Evolutionary conservation across 1,140 invertebrate species (phyloP), one percentile per base, ranked within the genome.

Genomic region (Drosophila tani): DNA sequence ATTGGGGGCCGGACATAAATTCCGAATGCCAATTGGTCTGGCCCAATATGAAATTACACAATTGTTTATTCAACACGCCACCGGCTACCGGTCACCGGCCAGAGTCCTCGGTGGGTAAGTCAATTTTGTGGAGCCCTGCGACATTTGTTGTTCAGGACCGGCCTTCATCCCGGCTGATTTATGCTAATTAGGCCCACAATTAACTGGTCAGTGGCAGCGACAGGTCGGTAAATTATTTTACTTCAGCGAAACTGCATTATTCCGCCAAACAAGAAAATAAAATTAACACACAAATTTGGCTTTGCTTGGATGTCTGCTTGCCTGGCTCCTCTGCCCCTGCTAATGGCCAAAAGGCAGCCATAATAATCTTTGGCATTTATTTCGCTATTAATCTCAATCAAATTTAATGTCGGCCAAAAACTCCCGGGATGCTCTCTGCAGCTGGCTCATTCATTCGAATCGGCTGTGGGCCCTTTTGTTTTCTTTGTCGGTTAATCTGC

Each of bases 301-400:
- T 55, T 50, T 19, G 32, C 27, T 29, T 64, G 49, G 51, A 65
- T 5, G 17, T 19, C 12, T 40, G 8, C 29, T 17, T 3, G 19
- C 15, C 14, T 27, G 14, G 12, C 17, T 21, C 21, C 5, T 43
- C 45, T 66, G 56, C 35, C 46, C 19, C 19, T 45, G 32, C 45
- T 78, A 82, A 82, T 79, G 80, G 75, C 83, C 17, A 17, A 12
- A 2, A 46, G 77, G 21, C 75, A 63, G 50, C 55, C 74, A 75
- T 71, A 83, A 88, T 88, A 88, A 90, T 90, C 81, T 85, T 90
- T 56, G 74, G 67, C 81, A 90, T 90, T 90, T 90, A 90, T 83
- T 77, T 76, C 51, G 81, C 85, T 90, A 90, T 90, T 90, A 90
- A 90, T 90, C 85, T 90, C 79, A 90, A 90, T 90, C 79, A 90